Conservation (phyloP, 1,140 invertebrate species). For the Thrips palmi region DNA sequence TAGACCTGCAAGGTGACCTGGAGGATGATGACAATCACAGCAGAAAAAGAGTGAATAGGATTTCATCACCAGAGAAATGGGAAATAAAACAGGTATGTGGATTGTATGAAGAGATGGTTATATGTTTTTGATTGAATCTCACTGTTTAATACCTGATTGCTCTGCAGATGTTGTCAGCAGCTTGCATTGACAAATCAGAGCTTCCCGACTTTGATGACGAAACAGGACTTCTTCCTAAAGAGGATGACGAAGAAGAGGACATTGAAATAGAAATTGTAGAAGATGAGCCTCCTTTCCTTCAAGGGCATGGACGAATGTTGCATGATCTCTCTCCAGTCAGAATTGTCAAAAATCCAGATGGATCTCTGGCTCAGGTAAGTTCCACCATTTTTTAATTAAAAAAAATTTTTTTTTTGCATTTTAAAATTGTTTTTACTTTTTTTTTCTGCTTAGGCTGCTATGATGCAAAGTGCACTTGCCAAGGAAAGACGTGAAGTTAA, state of each 20-base stretch:
- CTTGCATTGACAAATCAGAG: conserved; percentile 58
- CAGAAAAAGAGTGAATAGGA: conserved; percentile 64
- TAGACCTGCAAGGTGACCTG: conserved; percentile 43
- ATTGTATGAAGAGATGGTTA: too few species aligned
- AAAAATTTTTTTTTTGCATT: neutral
- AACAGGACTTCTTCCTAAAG: conserved; percentile 69
- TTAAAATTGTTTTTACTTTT: conserved; percentile 3
- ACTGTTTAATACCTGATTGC: neutral
- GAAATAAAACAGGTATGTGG: conserved; percentile 48
- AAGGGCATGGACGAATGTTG: conserved; percentile 70
- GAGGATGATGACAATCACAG: conserved; percentile 62
- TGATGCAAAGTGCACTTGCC: conserved; percentile 97
- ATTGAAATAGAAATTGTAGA: conserved; percentile 98
- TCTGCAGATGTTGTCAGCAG: conserved; percentile 26
- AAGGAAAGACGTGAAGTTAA: conserved; percentile 92
- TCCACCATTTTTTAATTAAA: neutral
- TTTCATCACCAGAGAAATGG: conserved; percentile 92
- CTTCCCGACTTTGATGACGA: conserved; percentile 84
- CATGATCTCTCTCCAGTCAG: conserved; percentile 88
- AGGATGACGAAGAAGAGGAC: conserved; percentile 89
- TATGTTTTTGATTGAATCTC: too few species aligned
- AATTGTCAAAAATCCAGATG: conserved; percentile 99
- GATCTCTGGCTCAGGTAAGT: conserved; percentile 79
- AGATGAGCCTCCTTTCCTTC: conserved; percentile 92
- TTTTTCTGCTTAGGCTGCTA: too few species aligned